phyloP scores from a whole-genome alignment of 2,888 invertebrate genomes.

The Oligia strigilis region DNA sequence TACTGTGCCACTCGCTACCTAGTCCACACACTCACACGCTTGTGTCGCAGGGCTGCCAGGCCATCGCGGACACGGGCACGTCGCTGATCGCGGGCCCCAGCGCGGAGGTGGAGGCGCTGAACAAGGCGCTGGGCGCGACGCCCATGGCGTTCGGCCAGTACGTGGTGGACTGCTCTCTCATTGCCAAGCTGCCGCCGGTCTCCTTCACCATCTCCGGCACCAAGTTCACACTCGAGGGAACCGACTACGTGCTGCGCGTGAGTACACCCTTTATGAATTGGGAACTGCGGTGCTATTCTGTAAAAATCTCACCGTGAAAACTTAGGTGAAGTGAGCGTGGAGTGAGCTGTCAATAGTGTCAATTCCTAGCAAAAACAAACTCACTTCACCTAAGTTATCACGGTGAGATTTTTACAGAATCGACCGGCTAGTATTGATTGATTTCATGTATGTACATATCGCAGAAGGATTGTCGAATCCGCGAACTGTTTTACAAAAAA shows the following conservation, averaged over 20 bases:
- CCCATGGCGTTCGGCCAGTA: slow-evolving; percentile 96
- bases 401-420: no score
- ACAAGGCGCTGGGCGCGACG: slow-evolving; percentile 95
- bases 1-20: no score
- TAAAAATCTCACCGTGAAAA: no score
- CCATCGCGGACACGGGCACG: slow-evolving; percentile 99
- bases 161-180: slow-evolving; percentile 94
- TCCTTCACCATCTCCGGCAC: slow-evolving; percentile 94
- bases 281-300: not conserved
- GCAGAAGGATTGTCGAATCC: not conserved
- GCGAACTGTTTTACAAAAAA: not conserved
- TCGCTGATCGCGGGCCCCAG: slow-evolving; percentile 98
- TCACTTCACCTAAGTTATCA: no score
- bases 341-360: no score
- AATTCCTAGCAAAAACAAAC: no score
- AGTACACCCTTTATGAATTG: slow-evolving; percentile 69
- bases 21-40: not conserved
- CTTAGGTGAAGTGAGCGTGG: no score
- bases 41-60: slow-evolving; percentile 94
- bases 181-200: slow-evolving; percentile 95
- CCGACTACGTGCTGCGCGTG: slow-evolving; percentile 97
- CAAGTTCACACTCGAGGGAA: slow-evolving; percentile 94
- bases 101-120: slow-evolving; percentile 94
- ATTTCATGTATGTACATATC: not conserved
- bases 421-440: not conserved